phyloP scores from a whole-genome alignment of 2,888 invertebrate genomes.

The Melieria omissa region DNA sequence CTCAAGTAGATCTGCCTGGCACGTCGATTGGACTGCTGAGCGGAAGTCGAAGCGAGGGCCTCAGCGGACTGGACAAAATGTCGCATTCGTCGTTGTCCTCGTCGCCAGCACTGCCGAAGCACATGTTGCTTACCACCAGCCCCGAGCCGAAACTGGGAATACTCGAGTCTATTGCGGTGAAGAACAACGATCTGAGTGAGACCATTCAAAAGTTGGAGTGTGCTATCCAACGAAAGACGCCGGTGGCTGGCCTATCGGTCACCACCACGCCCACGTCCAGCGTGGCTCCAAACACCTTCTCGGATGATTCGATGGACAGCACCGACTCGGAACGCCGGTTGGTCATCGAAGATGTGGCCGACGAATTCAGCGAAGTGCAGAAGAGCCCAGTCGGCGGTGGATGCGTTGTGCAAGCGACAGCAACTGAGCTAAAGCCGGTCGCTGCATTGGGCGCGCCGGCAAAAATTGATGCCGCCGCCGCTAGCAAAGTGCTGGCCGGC shows the following conservation, averaged over 20 bases:
- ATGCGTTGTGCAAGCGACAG: constrained; percentile 28
- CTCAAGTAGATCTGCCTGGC: constrained; percentile 50
- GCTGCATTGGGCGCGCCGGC: constrained; percentile 39
- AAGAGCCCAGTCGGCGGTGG: constrained; percentile 51
- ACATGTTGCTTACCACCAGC: constrained; percentile 55
- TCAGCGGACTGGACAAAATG: constrained; percentile 24
- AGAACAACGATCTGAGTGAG: constrained; percentile 73
- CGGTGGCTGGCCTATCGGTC: constrained; percentile 52
- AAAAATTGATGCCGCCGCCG: constrained; percentile 48
- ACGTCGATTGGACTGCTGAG: constrained; percentile 44
- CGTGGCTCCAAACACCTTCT: constrained; percentile 55
- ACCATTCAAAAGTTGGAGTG: constrained; percentile 72
- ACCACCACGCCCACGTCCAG: constrained; percentile 47
- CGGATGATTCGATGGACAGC: constrained; percentile 73
- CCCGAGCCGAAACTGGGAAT: constrained; percentile 63
- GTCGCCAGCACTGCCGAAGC: constrained; percentile 40
- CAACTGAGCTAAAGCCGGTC: constrained; percentile 1
- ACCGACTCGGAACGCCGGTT: constrained; percentile 74
- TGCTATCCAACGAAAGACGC: constrained; percentile 64
- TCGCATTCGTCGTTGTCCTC: not conserved
- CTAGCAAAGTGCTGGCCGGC: constrained; percentile 30
- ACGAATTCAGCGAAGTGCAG: constrained; percentile 53
- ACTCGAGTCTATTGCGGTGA: constrained; percentile 64
- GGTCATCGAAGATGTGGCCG: constrained; percentile 70
- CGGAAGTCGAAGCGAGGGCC: constrained; percentile 40